phyloP scores from a whole-genome alignment of 2,797 vertebrate genomes.

The Brachyalestes nurse region DNA sequence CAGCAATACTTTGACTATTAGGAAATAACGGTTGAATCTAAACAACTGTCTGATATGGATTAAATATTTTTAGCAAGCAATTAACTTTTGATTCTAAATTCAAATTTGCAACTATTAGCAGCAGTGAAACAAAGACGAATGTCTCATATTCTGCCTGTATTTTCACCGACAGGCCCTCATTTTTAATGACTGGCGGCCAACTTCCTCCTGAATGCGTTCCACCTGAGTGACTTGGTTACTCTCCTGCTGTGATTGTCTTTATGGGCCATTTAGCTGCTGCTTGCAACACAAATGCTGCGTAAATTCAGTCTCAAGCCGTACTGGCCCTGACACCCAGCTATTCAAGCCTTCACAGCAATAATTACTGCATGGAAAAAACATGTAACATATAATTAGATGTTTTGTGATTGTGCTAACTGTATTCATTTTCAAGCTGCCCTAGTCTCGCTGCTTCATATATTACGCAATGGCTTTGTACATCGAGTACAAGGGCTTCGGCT shows the following conservation, averaged over 20 bases:
- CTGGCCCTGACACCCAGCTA: background rate
- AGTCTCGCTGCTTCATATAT: background rate
- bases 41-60: no score
- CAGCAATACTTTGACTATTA: no score
- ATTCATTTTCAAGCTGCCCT: background rate
- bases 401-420: background rate
- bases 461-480: constrained; percentile 9
- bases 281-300: background rate
- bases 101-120: no score
- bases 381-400: background rate
- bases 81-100: no score
- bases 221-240: background rate
- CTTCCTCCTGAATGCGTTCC: background rate
- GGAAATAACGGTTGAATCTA: no score
- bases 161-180: background rate
- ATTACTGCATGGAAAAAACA: background rate
- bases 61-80: no score
- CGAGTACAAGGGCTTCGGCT: background rate
- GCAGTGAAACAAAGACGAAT: background rate
- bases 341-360: background rate
- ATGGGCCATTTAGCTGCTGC: background rate
- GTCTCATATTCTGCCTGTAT: background rate
- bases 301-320: background rate
- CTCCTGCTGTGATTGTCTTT: constrained; percentile 5
- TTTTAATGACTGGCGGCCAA: background rate